phyloP scores from a whole-genome alignment of 2,797 vertebrate species.

The Spinibarbus caldwelli region DNA sequence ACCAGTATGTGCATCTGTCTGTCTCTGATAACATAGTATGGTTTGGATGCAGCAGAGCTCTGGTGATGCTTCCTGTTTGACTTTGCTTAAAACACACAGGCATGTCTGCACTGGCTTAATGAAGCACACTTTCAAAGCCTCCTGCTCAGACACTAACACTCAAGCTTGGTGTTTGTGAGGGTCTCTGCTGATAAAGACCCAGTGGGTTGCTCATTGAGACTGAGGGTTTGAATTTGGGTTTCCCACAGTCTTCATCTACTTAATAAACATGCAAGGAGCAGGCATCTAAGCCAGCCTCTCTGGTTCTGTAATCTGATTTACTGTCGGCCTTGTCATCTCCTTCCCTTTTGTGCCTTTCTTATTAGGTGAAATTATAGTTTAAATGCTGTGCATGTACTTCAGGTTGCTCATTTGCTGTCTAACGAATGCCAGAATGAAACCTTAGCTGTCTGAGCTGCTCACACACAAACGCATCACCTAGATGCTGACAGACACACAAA shows the following conservation, averaged over 20 bases:
- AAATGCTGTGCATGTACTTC: neutral
- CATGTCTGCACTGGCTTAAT: slow-evolving; percentile 19
- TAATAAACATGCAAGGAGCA: neutral
- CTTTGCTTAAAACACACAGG: slow-evolving; percentile 28
- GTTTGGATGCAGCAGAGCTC: slow-evolving; percentile 20
- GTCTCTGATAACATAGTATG: slow-evolving; percentile 34
- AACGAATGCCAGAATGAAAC: slow-evolving; percentile 22
- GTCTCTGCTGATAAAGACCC: neutral
- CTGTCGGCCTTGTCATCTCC: neutral
- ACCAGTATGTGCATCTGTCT: slow-evolving; percentile 17
- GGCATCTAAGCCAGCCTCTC: neutral
- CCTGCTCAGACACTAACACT: slow-evolving; percentile 13
- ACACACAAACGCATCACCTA: slow-evolving; percentile 21
- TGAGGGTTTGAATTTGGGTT: neutral
- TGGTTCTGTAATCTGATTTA: neutral
- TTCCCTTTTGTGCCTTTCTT: neutral
- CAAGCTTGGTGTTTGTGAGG: neutral
- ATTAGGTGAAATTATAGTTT: neutral
- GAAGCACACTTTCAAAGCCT: slow-evolving; percentile 11
- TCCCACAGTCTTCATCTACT: neutral
- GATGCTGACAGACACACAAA: slow-evolving; percentile 38
- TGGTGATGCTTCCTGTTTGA: slow-evolving; percentile 32
- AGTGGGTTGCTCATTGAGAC: neutral
- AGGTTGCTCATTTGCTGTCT: slow-evolving; percentile 16
- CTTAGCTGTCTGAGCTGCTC: slow-evolving; percentile 20